Evolutionary conservation across 2,888 invertebrate genomes (phyloP), one percentile per base, ranked within the genome.

Genomic region (Tridacna crocea): DNA sequence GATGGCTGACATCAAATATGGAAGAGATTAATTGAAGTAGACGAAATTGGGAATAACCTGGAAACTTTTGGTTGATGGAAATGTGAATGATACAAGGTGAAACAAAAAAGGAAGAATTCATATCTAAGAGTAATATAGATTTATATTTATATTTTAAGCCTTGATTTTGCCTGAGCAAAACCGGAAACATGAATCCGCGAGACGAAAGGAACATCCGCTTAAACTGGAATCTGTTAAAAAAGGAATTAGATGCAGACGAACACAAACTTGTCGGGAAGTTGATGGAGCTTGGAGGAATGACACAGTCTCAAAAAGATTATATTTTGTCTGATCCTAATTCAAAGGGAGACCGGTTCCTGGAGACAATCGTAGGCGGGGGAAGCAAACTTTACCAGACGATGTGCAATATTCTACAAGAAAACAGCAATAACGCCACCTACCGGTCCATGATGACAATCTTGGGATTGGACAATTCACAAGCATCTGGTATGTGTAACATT

Each of bases 311-410:
- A 27, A 68, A 79, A 19, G 68, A 75, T 13, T 78, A 82, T 11
- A 87, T 89, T 70, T 46, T 87, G 26, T 80, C 83, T 46, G 84
- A 77, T 6, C 80, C 87, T 10, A 79, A 83, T 27, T 82, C 80
- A 78, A 88, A 87, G 66, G 87, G 83, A 48, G 87, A 89, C 46
- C 81, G 82, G 26, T 88, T 89, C 74, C 84, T 89, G 15, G 86
- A 88, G 26, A 77, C 80, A 1, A 74, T 89, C 11, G 72, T 89
- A 55, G 78, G 84, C 17, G 80, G 85, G 10, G 89, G 89, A 4
- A 85, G 88, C 47, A 87, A 83, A 61, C 82, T 87, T 6, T 88
- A 82, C 72, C 85, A 88, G 51, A 84, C 85, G 0, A 75, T 89
- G 78, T 86, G 87, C 80, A 87, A 85, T 72, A 87, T 88, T 27